These are phyloP conservation scores for Genyomyrus donnyi DNA, from an alignment of 2,113 vertebrate species.

Conservation along the genomic window DNA sequence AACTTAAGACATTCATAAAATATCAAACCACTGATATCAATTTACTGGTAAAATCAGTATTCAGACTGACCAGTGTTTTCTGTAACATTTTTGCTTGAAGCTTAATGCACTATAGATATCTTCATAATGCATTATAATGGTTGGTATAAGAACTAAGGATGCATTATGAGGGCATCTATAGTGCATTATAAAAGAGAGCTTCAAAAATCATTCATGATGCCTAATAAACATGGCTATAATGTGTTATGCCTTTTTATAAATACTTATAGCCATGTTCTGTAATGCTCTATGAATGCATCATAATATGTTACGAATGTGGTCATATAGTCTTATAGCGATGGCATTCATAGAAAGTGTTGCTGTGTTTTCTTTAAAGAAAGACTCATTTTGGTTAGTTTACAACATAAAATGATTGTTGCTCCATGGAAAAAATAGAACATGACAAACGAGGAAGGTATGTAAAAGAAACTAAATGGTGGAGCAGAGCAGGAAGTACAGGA, in stretches of 20 bases:
- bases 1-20: not conserved
- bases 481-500: not conserved
- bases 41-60: not conserved
- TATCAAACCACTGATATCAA: not conserved
- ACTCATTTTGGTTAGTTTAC: not conserved
- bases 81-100: not conserved
- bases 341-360: not conserved
- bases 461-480: not conserved
- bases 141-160: not conserved
- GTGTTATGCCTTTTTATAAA: not conserved
- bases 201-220: not conserved
- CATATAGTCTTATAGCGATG: not conserved
- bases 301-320: not conserved
- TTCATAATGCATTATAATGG: not conserved
- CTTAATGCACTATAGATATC: not conserved
- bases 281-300: not conserved
- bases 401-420: not conserved
- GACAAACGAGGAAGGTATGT: not conserved
- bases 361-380: not conserved
- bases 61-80: not conserved
- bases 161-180: not conserved
- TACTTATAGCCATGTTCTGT: not conserved
- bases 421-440: not conserved
- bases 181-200: not conserved
- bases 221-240: not conserved